phyloP scores from a whole-genome alignment of 2,797 vertebrate species.

The Sphenopsis melanotis region DNA sequence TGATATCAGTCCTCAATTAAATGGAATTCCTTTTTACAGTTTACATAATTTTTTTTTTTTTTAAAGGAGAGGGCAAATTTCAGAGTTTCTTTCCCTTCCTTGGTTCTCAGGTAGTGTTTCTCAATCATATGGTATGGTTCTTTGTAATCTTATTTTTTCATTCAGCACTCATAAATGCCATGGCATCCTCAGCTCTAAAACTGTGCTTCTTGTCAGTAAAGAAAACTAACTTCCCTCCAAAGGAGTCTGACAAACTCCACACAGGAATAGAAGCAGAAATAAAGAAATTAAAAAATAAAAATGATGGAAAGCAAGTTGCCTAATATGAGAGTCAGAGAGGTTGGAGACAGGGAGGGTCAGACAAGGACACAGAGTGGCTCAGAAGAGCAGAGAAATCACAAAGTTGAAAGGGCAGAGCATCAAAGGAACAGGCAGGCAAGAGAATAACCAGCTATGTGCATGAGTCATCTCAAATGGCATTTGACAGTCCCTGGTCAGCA shows the following conservation, averaged over 20 bases:
- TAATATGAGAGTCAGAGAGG: not conserved
- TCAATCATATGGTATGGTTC: too few relatives aligned
- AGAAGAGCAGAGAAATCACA: not conserved
- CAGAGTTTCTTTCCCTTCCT: not conserved
- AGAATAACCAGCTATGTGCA: not conserved
- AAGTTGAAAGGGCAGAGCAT: conserved; percentile 7
- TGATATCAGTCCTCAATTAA: not conserved
- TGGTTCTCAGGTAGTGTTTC: not conserved
- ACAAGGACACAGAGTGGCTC: not conserved
- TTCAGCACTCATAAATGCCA: not conserved
- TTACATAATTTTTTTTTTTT: not conserved
- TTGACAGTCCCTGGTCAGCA: not conserved
- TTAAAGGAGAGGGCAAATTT: not conserved
- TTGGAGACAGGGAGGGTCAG: not conserved
- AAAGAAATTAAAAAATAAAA: not conserved
- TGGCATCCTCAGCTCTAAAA: not conserved
- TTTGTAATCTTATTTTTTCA: not conserved
- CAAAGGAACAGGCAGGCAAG: not conserved
- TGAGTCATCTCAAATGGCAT: conserved; percentile 6
- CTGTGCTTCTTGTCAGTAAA: not conserved
- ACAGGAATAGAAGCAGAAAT: not conserved
- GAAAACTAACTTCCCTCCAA: not conserved
- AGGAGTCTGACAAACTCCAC: not conserved
- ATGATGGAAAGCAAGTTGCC: not conserved
- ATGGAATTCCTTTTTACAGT: not conserved